Base-by-base conservation (phyloP, 1,140 invertebrate genomes). In the Vanessa atalanta region DNA sequence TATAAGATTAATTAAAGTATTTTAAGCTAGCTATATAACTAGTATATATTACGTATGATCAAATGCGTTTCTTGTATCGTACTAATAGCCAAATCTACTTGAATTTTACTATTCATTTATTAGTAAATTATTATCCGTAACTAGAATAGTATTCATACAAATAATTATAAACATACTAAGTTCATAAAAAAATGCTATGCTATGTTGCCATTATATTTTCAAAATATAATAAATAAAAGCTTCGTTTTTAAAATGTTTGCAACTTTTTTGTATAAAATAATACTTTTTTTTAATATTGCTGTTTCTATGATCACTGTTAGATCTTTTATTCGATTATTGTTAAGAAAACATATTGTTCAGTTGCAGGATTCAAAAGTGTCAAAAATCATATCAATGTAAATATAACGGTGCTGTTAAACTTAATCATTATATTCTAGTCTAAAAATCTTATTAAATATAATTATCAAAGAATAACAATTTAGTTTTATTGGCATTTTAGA, bases 341-440 rank as follows among this genome's bases (percentile, higher is more conserved):
- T 50, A 50, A 50, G 14, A 15, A 50, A 15, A 15, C 4, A n/a
- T 9, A 15, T 50, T 15, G 15, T 50, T n/a, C 12, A 50, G 5
- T 50, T 50, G 48, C 48, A 50, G 48, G 48, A 50, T 50, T 50
- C 15, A 14, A 50, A 15, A 50, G 15, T 50, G 15, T 16, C 16
- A 20, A 26, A 60, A 60, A 60, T 71, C 37, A 69, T 72, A 65
- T 75, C 72, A 73, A 47, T 83, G 76, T 86, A 84, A 82, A 81
- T 80, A 79, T 83, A 80, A 79, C 76, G 84, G 86, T 87, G 87
- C 86, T 87, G 79, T 83, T 84, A 81, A 75, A 81, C 84, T 85
- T 85, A 83, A 84, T 79, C 78, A 83, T 85, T 87, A 77, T 86
- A 85, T 87, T 90, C 88, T 88, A 90, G 88, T 90, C 88, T 87